A percentile compares a stretch with the other conserved stretches of the same genome.
phyloP scores from a whole-genome alignment of 1,140 invertebrate genomes.

The Callitettix versicolor region DNA sequence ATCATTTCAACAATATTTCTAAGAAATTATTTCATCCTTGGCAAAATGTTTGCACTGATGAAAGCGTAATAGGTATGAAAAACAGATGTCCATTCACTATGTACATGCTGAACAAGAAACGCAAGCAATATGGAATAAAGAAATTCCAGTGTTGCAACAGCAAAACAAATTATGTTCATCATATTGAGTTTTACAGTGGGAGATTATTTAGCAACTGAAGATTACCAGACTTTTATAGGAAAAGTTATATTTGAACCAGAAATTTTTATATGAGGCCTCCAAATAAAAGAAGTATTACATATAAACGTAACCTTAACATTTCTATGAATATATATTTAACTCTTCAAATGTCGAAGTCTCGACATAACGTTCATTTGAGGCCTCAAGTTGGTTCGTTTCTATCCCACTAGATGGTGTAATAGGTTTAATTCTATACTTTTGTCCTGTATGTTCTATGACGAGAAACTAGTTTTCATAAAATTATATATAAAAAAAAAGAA shows the following conservation, averaged over 20 bases:
- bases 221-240: not conserved
- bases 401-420: too few relatives aligned
- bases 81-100: not conserved
- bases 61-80: not conserved
- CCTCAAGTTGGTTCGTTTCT: too few relatives aligned
- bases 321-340: not conserved
- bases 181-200: constrained; percentile 4
- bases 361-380: too few relatives aligned
- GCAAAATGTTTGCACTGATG: not conserved
- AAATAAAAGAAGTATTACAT: constrained; percentile 1
- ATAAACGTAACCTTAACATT: constrained; percentile 4
- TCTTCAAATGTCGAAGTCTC: too few relatives aligned
- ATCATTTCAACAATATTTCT: not conserved
- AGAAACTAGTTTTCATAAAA: too few relatives aligned
- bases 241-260: constrained; percentile 1
- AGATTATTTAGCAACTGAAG: not conserved
- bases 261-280: not conserved
- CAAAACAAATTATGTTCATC: not conserved
- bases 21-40: not conserved
- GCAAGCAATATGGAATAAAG: not conserved
- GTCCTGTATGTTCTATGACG: too few relatives aligned
- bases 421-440: too few relatives aligned
- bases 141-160: not conserved
- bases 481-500: too few relatives aligned
- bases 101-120: not conserved